Evolutionary conservation across 1,140 invertebrate genomes (phyloP).

Genomic region (Caenorhabditis remanei): DNA sequence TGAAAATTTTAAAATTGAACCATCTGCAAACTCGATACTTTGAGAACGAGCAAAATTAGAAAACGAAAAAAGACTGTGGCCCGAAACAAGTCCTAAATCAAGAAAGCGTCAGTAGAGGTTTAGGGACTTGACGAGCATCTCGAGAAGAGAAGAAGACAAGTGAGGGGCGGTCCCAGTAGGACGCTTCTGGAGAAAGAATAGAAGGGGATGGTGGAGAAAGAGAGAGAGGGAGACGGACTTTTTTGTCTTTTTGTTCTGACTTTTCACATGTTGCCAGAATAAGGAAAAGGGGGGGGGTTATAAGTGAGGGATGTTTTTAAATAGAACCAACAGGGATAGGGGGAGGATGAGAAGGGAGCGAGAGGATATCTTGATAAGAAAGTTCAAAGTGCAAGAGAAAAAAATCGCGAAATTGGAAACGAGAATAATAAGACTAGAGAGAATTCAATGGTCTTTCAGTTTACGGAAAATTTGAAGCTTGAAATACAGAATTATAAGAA

Average conservation of each 20-base stretch:
- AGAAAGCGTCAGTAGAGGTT: neutral
- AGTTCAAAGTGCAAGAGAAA: neutral
- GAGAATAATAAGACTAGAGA: neutral
- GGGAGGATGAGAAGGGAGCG: neutral
- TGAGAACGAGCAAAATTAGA: neutral
- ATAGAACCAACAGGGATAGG: neutral
- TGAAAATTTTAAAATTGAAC: neutral
- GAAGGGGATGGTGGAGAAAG: neutral
- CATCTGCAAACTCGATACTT: neutral
- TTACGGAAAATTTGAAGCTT: no score
- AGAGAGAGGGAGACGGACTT: neutral
- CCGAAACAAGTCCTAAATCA: no score
- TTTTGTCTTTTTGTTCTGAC: neutral
- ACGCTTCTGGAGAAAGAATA: neutral
- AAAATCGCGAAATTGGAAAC: neutral
- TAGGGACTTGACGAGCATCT: neutral
- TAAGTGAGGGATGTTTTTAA: neutral
- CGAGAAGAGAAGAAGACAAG: conserved; percentile 16
- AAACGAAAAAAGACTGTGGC: neutral
- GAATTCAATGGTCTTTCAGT: neutral
- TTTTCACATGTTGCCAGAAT: neutral
- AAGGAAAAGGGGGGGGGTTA: neutral
- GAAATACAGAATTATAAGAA: no score
- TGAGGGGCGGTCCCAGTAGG: neutral
- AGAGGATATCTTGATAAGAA: no score